Percentiles rank a stretch among this genome's conserved stretches.
These are phyloP conservation scores for Syrrhaptes paradoxus DNA, from an alignment of 2,113 vertebrate species.

Conservation along the genomic window DNA sequence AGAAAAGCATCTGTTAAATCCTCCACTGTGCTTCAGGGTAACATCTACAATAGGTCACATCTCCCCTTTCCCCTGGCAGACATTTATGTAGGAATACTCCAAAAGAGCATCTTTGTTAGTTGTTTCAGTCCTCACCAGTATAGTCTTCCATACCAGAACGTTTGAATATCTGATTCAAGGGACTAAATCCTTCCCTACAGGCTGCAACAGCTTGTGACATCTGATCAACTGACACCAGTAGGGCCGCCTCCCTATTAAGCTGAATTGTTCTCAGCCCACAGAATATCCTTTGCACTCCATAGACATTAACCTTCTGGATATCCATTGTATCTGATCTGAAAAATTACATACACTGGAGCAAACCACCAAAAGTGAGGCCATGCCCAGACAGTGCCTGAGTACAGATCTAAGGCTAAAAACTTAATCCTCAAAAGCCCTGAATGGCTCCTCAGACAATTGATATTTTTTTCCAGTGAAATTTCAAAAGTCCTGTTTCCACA, in stretches of 20 bases:
- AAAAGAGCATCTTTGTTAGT: background rate
- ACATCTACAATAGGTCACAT: background rate
- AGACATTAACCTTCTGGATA: background rate
- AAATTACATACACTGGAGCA: background rate
- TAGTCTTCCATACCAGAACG: background rate
- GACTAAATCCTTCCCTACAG: background rate
- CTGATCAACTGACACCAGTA: background rate
- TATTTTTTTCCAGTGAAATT: background rate
- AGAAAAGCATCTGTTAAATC: conserved; percentile 2
- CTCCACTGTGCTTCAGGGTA: background rate
- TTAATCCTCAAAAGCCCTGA: background rate
- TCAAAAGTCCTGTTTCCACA: background rate
- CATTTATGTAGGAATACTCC: background rate
- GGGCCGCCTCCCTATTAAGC: background rate
- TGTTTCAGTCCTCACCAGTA: background rate
- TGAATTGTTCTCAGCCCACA: background rate
- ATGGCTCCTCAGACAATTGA: background rate
- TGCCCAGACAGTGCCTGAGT: background rate
- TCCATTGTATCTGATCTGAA: background rate
- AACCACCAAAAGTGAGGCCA: background rate
- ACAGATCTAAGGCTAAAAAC: background rate
- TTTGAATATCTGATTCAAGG: background rate
- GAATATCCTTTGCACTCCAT: background rate
- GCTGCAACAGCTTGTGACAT: background rate
- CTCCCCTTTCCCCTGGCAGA: background rate